A percentile compares a stretch with the other conserved stretches of the same genome.
phyloP scores from a whole-genome alignment of 2,888 invertebrate species.

The Dryobota labecula region DNA sequence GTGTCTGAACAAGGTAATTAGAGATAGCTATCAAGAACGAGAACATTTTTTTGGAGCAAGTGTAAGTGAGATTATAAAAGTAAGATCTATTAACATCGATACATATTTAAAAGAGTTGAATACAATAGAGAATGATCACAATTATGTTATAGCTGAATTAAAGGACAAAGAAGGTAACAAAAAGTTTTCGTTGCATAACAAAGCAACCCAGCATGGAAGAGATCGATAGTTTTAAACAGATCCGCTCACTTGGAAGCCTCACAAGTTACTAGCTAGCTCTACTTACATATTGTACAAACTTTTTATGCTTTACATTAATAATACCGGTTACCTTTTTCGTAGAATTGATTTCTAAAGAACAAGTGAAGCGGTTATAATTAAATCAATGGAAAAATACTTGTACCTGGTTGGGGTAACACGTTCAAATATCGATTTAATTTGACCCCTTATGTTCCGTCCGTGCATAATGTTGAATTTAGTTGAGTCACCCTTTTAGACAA shows the following conservation, averaged over 20 bases:
- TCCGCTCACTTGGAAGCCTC: slow-evolving; percentile 60
- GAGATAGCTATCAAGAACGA: slow-evolving; percentile 24
- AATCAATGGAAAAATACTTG: slow-evolving; percentile 53
- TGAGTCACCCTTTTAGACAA: neutral
- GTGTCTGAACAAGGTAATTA: slow-evolving; percentile 30
- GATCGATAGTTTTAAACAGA: slow-evolving; percentile 62
- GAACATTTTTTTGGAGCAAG: slow-evolving; percentile 15
- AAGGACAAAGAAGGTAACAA: slow-evolving; percentile 27
- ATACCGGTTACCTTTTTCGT: slow-evolving; percentile 57
- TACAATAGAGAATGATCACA: neutral
- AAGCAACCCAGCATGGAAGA: slow-evolving; percentile 34
- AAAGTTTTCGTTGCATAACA: slow-evolving; percentile 32
- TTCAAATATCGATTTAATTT: slow-evolving; percentile 8
- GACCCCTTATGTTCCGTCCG: neutral
- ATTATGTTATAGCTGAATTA: neutral
- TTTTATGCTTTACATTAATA: slow-evolving; percentile 47
- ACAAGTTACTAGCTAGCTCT: slow-evolving; percentile 51
- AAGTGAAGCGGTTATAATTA: slow-evolving; percentile 57
- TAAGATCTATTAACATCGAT: neutral
- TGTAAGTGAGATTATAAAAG: slow-evolving; percentile 4
- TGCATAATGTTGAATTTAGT: neutral
- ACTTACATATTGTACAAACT: slow-evolving; percentile 59
- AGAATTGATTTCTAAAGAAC: slow-evolving; percentile 60
- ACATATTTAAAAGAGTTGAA: neutral
- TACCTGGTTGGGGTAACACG: slow-evolving; percentile 16